Conservation (phyloP, 2,797 vertebrate genomes). For the Brotula barbata region DNA sequence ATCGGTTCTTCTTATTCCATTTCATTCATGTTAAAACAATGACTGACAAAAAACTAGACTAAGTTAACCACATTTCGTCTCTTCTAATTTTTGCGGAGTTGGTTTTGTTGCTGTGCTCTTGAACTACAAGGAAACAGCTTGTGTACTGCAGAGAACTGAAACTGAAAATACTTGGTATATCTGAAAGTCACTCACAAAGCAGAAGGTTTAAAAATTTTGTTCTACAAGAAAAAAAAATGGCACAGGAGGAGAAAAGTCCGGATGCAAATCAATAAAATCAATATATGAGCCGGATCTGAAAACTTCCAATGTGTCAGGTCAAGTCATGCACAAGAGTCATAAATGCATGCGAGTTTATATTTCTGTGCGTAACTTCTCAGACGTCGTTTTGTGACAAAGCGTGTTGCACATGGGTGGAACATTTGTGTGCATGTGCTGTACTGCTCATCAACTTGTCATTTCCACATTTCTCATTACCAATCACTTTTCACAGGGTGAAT, state of each 20-base stretch:
- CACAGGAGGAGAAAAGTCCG: conserved; percentile 17
- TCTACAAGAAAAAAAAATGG: conserved; percentile 6
- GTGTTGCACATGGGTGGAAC: no score
- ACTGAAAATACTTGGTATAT: not conserved
- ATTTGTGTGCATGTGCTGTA: conserved; percentile 4
- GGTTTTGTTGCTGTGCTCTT: not conserved
- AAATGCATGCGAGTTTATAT: no score
- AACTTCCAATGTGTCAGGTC: conserved; percentile 6
- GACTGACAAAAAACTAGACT: no score
- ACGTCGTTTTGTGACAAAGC: no score
- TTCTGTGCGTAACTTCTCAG: no score
- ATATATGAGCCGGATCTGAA: conserved; percentile 20
- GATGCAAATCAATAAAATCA: conserved; percentile 29
- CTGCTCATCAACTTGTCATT: conserved; percentile 46
- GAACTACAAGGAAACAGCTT: not conserved
- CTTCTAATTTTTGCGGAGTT: not conserved
- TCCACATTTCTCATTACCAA: conserved; percentile 47
- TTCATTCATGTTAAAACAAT: conserved; percentile 5
- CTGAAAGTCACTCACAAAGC: conserved; percentile 15
- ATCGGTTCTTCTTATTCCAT: conserved; percentile 17
- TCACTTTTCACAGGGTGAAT: conserved; percentile 70
- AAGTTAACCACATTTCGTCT: conserved; percentile 1
- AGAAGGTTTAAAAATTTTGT: conserved; percentile 9
- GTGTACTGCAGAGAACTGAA: conserved; percentile 6
- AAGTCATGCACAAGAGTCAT: no score